phyloP scores from a whole-genome alignment of 2,797 vertebrate genomes.

The Schizopygopsis pylzovi region DNA sequence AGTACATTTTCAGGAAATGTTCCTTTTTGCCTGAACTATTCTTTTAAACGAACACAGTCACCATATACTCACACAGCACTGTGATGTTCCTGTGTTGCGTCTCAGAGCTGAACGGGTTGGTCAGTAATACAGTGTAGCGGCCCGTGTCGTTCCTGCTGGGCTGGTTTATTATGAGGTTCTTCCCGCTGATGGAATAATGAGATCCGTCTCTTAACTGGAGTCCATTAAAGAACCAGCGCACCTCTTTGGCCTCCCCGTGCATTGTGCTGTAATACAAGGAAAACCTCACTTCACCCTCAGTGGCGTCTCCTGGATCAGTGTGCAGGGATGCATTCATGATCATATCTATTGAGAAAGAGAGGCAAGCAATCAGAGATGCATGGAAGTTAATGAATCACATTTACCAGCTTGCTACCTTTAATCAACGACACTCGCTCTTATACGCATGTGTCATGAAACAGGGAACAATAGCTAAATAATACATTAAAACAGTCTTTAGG shows the following conservation, averaged over 20 bases:
- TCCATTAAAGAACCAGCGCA: slow-evolving; percentile 77
- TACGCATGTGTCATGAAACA: not conserved
- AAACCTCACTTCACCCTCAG: slow-evolving; percentile 67
- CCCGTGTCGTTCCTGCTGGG: slow-evolving; percentile 72
- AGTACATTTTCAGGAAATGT: not conserved
- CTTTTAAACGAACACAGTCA: not conserved
- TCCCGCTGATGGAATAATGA: slow-evolving; percentile 59
- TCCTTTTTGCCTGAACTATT: not conserved
- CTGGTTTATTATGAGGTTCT: slow-evolving; percentile 70
- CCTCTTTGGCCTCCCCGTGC: slow-evolving; percentile 66
- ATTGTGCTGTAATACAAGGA: slow-evolving; percentile 71
- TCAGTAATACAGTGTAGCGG: slow-evolving; percentile 75
- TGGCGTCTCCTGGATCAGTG: not conserved
- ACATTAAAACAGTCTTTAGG: not conserved
- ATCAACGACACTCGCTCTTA: not conserved
- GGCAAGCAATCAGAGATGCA: not conserved
- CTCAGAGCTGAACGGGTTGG: slow-evolving; percentile 78
- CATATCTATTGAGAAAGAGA: slow-evolving; percentile 64
- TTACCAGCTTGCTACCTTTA: not conserved
- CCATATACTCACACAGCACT: slow-evolving; percentile 75
- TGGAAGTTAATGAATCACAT: not conserved
- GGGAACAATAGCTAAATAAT: not conserved
- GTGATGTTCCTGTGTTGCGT: slow-evolving; percentile 62
- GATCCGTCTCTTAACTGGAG: slow-evolving; percentile 57
- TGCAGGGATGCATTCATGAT: slow-evolving; percentile 65